A percentile compares a stretch with the other conserved stretches of the same genome.
Evolutionary conservation across 1,140 invertebrate species (phyloP).

Genomic region (Drosophila arawakana): DNA sequence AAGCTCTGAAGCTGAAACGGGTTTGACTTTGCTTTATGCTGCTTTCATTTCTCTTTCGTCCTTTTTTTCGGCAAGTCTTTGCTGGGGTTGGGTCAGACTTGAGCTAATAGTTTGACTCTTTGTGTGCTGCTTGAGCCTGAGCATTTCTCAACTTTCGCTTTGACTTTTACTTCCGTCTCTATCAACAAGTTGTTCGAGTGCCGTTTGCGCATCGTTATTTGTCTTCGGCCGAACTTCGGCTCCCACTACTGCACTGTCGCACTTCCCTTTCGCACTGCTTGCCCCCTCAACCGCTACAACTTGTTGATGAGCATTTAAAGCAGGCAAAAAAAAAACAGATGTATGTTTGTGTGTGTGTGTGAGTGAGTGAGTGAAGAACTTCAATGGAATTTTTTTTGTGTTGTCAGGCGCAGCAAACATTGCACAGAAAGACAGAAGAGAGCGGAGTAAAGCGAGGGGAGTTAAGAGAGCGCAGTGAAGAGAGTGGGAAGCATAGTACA

Average conservation of each 20-base stretch:
- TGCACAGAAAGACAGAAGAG: constrained; percentile 14
- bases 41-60: neutral
- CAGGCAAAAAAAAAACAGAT: constrained; percentile 10
- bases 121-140: constrained; percentile 18
- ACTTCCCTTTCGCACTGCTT: too few relatives aligned
- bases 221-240: constrained; percentile 38
- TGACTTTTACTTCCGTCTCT: constrained; percentile 72
- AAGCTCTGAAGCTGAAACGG: constrained; percentile 33
- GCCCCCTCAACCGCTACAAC: constrained; percentile 28
- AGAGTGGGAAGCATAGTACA: constrained; percentile 20
- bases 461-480: too few relatives aligned
- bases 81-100: neutral
- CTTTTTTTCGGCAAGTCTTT: constrained; percentile 2
- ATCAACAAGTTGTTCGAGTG: constrained; percentile 78
- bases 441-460: too few relatives aligned
- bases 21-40: constrained; percentile 9
- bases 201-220: constrained; percentile 54
- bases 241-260: neutral
- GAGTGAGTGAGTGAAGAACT: constrained; percentile 5
- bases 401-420: constrained; percentile 69
- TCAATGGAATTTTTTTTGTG: constrained; percentile 49
- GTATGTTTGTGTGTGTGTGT: neutral
- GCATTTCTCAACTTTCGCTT: constrained; percentile 65
- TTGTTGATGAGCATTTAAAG: constrained; percentile 75
- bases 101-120: constrained; percentile 71